Conservation (phyloP, 1,140 invertebrate species). For the Drosophila neocordata region DNA sequence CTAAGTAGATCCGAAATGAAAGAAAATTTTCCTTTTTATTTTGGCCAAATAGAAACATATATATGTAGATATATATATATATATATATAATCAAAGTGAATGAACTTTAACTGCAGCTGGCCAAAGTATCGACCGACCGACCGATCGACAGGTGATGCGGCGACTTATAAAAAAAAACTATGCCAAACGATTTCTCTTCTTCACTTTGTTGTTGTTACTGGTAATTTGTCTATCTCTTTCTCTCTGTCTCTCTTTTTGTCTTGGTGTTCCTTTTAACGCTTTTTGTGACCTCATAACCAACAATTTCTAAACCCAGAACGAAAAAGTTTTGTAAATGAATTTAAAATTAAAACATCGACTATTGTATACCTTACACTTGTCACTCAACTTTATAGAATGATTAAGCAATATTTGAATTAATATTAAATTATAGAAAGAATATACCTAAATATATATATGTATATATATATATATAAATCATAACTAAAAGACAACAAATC, state of each 20-base stretch:
- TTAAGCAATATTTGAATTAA: too few relatives aligned
- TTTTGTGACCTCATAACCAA: constrained; percentile 56
- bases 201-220: constrained; percentile 16
- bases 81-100: constrained; percentile 2
- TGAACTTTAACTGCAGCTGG: constrained; percentile 4
- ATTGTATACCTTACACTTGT: background rate
- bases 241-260: constrained; percentile 11
- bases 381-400: background rate
- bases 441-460: too few relatives aligned
- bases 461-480: too few relatives aligned
- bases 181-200: constrained; percentile 11
- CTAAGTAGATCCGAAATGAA: constrained; percentile 4
- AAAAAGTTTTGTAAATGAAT: constrained; percentile 2
- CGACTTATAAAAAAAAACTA: constrained; percentile 10
- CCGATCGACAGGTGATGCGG: constrained; percentile 1
- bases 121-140: background rate
- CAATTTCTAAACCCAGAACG: constrained; percentile 65
- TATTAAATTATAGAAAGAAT: too few relatives aligned
- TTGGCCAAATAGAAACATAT: background rate
- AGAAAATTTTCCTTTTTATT: constrained; percentile 3
- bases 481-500: too few relatives aligned
- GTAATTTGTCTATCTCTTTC: constrained; percentile 37
- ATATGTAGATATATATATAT: too few relatives aligned
- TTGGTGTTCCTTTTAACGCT: constrained; percentile 58
- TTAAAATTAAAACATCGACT: background rate